These are phyloP conservation scores for Piscicola geometra DNA, from an alignment of 2,888 invertebrate species.

Conservation along the genomic window DNA sequence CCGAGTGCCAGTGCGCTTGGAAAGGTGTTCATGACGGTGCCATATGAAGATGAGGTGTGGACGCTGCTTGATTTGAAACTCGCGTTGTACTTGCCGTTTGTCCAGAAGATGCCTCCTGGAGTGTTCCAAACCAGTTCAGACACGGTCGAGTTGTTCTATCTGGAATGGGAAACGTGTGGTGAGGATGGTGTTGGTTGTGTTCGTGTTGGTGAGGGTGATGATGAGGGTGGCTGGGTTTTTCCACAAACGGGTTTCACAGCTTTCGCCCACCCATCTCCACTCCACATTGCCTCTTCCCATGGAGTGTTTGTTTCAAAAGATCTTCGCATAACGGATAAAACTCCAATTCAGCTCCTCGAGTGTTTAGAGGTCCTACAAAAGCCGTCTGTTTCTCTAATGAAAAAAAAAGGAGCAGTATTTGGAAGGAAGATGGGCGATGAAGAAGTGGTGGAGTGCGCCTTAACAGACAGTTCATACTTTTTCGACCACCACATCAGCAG, in stretches of 20 bases:
- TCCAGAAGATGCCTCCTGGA: slow-evolving; percentile 54
- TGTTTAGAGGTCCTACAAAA: slow-evolving; percentile 56
- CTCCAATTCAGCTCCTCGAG: slow-evolving; percentile 41
- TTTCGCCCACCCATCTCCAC: slow-evolving; percentile 57
- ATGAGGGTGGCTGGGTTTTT: slow-evolving; percentile 38
- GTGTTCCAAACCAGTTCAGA: slow-evolving; percentile 57
- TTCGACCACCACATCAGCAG: slow-evolving; percentile 53
- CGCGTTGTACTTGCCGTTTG: slow-evolving; percentile 56
- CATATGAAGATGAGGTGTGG: slow-evolving; percentile 49
- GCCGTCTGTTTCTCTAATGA: slow-evolving; percentile 54
- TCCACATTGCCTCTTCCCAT: slow-evolving; percentile 55
- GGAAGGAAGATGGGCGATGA: not conserved
- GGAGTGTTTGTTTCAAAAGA: slow-evolving; percentile 59
- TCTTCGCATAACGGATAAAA: slow-evolving; percentile 43
- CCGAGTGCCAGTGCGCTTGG: slow-evolving; percentile 57
- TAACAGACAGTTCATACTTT: slow-evolving; percentile 58
- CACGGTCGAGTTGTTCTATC: slow-evolving; percentile 55
- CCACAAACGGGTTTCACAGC: slow-evolving; percentile 55
- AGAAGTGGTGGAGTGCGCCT: slow-evolving; percentile 47
- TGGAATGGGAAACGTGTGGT: slow-evolving; percentile 42
- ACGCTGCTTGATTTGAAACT: slow-evolving; percentile 58
- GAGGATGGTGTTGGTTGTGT: slow-evolving; percentile 25
- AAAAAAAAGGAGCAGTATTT: slow-evolving; percentile 51
- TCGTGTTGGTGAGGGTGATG: not conserved
- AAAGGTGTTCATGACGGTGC: slow-evolving; percentile 57